Percentiles rank a stretch among this genome's conserved stretches.
These are phyloP conservation scores for Anarrhichthys ocellatus DNA, from an alignment of 2,113 vertebrate genomes.

Conservation along the genomic window DNA sequence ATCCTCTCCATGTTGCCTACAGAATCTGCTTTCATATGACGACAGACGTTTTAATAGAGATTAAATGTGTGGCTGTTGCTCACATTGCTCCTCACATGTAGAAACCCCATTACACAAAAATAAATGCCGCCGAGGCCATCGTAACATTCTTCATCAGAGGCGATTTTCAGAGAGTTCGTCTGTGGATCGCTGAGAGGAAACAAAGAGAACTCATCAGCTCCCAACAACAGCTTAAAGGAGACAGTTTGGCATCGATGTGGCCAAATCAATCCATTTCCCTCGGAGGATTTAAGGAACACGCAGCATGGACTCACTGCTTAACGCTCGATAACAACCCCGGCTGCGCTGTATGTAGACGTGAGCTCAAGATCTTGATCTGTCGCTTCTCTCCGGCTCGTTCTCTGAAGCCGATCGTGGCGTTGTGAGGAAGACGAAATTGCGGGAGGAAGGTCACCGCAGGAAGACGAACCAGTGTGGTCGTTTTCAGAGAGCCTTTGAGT, in stretches of 20 bases:
- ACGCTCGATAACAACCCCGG: constrained; percentile 5
- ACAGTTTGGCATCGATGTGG: constrained; percentile 1
- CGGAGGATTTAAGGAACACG: neutral
- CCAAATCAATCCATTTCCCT: constrained; percentile 2
- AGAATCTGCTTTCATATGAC: too few species aligned
- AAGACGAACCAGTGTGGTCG: neutral
- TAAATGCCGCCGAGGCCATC: neutral
- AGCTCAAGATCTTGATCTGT: neutral
- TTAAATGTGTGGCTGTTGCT: too few species aligned
- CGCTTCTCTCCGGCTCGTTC: neutral
- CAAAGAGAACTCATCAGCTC: neutral
- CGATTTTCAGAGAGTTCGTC: neutral
- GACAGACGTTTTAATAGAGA: too few species aligned
- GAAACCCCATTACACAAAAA: neutral
- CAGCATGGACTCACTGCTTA: constrained; percentile 1
- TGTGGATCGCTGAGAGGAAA: neutral
- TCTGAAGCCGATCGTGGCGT: neutral
- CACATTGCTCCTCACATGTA: too few species aligned
- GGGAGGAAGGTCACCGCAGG: neutral
- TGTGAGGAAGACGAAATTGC: neutral
- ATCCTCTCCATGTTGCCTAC: too few species aligned
- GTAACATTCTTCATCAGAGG: neutral
- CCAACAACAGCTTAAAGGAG: neutral
- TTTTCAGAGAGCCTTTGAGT: neutral
- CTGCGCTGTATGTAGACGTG: neutral